phyloP scores from a whole-genome alignment of 2,888 invertebrate species.

The Fissipunctia ypsillon region DNA sequence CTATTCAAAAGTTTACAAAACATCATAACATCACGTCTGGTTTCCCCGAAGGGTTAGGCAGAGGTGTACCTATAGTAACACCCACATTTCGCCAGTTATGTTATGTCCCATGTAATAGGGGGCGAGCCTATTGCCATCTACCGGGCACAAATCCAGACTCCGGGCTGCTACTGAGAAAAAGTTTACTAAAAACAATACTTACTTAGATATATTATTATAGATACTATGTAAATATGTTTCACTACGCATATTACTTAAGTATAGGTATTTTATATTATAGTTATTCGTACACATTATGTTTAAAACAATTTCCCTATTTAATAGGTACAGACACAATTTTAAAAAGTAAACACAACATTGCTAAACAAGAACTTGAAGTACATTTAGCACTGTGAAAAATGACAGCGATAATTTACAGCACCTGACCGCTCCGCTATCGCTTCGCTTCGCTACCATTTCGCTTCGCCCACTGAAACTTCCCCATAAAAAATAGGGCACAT shows the following conservation, averaged over 20 bases:
- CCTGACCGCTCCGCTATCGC: conserved; percentile 47
- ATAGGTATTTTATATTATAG: no score
- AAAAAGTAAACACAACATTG: conserved; percentile 14
- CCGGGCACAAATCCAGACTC: no score
- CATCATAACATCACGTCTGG: no score
- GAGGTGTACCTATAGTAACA: no score
- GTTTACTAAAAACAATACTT: no score
- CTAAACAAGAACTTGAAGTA: conserved; percentile 2
- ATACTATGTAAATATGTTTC: background rate
- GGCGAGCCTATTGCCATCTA: no score
- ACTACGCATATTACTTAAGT: background rate
- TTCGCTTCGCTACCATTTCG: conserved; percentile 28
- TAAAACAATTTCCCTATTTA: background rate
- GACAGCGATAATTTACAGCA: conserved; percentile 50
- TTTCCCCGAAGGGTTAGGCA: no score
- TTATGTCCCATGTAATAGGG: no score
- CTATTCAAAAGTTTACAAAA: background rate
- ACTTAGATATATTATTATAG: no score
- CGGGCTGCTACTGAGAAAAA: no score
- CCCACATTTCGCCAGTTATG: no score
- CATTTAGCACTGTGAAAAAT: conserved; percentile 38
- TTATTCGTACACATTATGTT: background rate
- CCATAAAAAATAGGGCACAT: conserved; percentile 71
- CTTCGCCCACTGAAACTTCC: conserved; percentile 38
- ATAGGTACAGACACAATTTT: background rate